phyloP scores from a whole-genome alignment of 2,797 vertebrate genomes.

The Vireo griseus region DNA sequence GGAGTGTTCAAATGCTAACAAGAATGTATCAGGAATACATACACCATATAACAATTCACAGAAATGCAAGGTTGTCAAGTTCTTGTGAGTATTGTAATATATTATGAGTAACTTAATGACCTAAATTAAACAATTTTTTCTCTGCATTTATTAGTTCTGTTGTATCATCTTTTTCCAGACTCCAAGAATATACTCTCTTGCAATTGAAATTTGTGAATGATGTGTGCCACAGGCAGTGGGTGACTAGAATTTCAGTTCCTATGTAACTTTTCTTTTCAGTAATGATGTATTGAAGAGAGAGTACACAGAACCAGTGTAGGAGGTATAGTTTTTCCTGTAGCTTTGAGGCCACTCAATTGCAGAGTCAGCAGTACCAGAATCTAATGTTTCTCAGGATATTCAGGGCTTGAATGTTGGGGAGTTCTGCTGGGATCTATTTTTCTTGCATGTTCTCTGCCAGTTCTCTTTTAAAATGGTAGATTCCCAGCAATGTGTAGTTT shows the following conservation, averaged over 20 bases:
- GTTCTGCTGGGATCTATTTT: neutral
- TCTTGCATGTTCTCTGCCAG: neutral
- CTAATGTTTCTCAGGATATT: neutral
- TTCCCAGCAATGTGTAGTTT: neutral
- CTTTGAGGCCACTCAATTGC: neutral
- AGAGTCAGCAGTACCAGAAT: neutral
- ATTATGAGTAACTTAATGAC: conserved; percentile 13
- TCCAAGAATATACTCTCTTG: neutral
- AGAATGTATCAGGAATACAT: conserved; percentile 38
- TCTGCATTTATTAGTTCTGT: conserved; percentile 11
- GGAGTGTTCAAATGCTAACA: conserved; percentile 52
- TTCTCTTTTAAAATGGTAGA: neutral
- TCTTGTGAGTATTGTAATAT: conserved; percentile 17
- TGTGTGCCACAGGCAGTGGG: neutral
- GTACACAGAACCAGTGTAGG: neutral
- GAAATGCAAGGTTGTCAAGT: neutral
- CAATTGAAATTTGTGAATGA: neutral
- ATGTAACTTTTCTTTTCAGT: neutral
- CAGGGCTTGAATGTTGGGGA: neutral
- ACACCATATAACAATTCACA: conserved; percentile 23
- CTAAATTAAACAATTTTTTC: conserved; percentile 39
- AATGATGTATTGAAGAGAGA: neutral
- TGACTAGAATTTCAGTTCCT: neutral
- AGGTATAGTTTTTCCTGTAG: neutral
- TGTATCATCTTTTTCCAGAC: neutral